A percentile compares a stretch with the other conserved stretches of the same genome.
phyloP scores from a whole-genome alignment of 2,888 invertebrate genomes.

The Sinopyrophorus schimmeli region DNA sequence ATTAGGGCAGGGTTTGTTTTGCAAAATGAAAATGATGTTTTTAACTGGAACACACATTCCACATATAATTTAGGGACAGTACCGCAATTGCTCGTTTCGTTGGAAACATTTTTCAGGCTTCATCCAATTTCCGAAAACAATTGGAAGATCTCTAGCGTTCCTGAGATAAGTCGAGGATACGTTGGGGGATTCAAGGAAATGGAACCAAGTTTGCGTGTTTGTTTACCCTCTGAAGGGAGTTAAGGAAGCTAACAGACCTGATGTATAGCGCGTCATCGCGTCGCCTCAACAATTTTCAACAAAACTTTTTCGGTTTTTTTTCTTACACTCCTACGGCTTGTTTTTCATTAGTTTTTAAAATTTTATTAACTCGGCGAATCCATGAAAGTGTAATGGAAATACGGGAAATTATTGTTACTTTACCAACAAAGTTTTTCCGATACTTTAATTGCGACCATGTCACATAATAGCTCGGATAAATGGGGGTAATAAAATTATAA shows the following conservation, averaged over 20 bases:
- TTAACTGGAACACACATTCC: too few relatives aligned
- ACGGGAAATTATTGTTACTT: too few relatives aligned
- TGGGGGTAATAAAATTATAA: too few relatives aligned
- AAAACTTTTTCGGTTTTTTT: conserved; percentile 12
- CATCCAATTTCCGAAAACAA: conserved; percentile 60
- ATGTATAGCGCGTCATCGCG: conserved; percentile 42
- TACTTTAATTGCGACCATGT: too few relatives aligned
- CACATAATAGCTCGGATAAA: too few relatives aligned
- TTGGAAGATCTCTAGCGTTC: conserved; percentile 41
- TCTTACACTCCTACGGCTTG: conserved; percentile 6
- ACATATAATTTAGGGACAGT: conserved; percentile 16
- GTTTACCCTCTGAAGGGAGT: conserved; percentile 39
- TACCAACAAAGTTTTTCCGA: too few relatives aligned
- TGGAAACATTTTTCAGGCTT: conserved; percentile 54
- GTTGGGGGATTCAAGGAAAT: conserved; percentile 44
- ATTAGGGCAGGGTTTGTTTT: too few relatives aligned
- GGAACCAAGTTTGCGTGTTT: conserved; percentile 45
- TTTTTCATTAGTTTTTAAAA: conserved; percentile 8
- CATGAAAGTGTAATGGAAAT: too few relatives aligned
- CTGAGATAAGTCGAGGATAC: conserved; percentile 36
- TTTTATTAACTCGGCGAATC: too few relatives aligned
- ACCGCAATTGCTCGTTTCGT: conserved; percentile 20
- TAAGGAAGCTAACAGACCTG: conserved; percentile 27
- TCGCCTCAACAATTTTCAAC: conserved; percentile 42
- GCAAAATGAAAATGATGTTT: too few relatives aligned